Evolutionary conservation across 2,888 invertebrate genomes (phyloP), one percentile per base, ranked within the genome.

Genomic region (Fragum sueziense): DNA sequence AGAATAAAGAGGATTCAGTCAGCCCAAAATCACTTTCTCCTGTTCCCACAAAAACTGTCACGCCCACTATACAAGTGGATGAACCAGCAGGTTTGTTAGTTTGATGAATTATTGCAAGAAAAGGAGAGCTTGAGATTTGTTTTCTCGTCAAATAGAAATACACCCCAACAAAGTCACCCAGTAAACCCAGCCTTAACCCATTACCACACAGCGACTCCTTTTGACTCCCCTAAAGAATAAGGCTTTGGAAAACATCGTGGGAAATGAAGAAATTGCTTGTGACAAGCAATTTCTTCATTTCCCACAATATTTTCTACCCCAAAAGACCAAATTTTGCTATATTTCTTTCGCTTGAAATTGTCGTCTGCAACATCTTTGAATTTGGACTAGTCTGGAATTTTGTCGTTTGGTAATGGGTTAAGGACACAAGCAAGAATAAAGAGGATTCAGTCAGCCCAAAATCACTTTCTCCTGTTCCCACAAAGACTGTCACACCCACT

Each of bases 151-250:
- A n/a, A n/a, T 34, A 59, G n/a, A 79, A 71, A 65, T 86, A 88
- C 47, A 84, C 85, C 57, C 84, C 86, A 0, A 67, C 82, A 31
- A 88, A 87, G 72, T 82, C 87, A 3, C 61, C 76, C 14, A 70
- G 67, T 74, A 83, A 83, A 71, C 54, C 70, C 29, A 51, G 70
- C n/a, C 57, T 59, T 7, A 73, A 80, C n/a, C n/a, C n/a, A n/a
- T n/a, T n/a, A n/a, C n/a, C n/a, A n/a, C n/a, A n/a, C n/a, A n/a
- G n/a, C n/a, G n/a, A n/a, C n/a, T n/a, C n/a, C n/a, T n/a, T n/a
- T n/a, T n/a, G n/a, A n/a, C 37, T 27, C 31, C 22, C 17, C 31
- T 22, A 25, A 11, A 41, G 41, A 7, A 9, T 33, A 22, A 62
- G 22, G 34, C 31, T 62, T 7, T 7, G 7, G 29, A 33, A 62